Percentiles rank a stretch among this genome's conserved stretches.
phyloP scores from a whole-genome alignment of 1,140 invertebrate species.

The Pectinophora gossypiella region DNA sequence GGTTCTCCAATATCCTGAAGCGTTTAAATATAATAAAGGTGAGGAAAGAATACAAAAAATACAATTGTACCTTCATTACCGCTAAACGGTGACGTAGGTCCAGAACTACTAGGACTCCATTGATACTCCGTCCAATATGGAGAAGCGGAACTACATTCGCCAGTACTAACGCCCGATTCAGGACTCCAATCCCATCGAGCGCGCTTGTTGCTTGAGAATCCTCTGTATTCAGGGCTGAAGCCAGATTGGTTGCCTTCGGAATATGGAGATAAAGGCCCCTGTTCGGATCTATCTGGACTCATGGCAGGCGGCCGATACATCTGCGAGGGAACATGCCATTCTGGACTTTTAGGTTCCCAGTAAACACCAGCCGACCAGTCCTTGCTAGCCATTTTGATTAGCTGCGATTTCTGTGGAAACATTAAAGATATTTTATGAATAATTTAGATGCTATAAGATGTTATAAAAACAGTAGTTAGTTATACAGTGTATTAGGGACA shows the following conservation, averaged over 20 bases:
- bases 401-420: constrained; percentile 41
- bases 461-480: too few relatives aligned
- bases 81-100: constrained; percentile 50
- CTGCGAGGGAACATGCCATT: constrained; percentile 35
- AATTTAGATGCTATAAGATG: too few relatives aligned
- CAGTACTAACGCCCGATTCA: constrained; percentile 51
- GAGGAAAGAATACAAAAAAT: neutral
- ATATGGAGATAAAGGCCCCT: constrained; percentile 38
- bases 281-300: constrained; percentile 38
- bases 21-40: neutral
- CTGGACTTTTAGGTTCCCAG: constrained; percentile 60
- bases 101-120: constrained; percentile 63
- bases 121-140: constrained; percentile 53
- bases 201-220: constrained; percentile 31
- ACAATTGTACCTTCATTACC: constrained; percentile 41
- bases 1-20: too few relatives aligned
- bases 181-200: constrained; percentile 60
- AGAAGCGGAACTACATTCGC: constrained; percentile 45
- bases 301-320: constrained; percentile 22
- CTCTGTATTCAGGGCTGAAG: constrained; percentile 55
- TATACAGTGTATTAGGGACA: too few relatives aligned
- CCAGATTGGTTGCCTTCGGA: constrained; percentile 54
- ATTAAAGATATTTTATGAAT: neutral
- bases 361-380: constrained; percentile 63
- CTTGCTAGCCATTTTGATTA: constrained; percentile 59